These are phyloP conservation scores for Engystomops pustulosus DNA, from an alignment of 2,113 vertebrate species.

Conservation along the genomic window DNA sequence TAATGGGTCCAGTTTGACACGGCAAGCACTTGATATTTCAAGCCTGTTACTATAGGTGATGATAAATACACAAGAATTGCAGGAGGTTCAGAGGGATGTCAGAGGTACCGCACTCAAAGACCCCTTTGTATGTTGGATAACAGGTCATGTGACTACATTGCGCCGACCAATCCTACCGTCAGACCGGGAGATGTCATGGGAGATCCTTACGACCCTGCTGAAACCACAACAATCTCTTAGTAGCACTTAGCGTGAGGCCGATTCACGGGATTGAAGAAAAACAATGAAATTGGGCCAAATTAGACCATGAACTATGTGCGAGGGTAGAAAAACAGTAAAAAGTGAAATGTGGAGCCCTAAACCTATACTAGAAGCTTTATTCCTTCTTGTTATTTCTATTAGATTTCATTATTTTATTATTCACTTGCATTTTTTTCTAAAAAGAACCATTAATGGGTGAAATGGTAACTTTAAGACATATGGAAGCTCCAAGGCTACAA, in stretches of 20 bases:
- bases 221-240: slow-evolving; percentile 74
- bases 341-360: neutral
- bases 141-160: slow-evolving; percentile 63
- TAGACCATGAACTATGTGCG: neutral
- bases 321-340: neutral
- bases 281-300: neutral
- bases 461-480: too few species aligned
- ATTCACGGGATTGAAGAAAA: slow-evolving; percentile 66
- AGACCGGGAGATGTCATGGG: slow-evolving; percentile 67
- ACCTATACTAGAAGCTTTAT: too few species aligned
- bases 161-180: slow-evolving; percentile 69
- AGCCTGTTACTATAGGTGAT: slow-evolving; percentile 75
- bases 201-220: slow-evolving; percentile 70
- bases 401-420: too few species aligned
- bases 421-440: too few species aligned
- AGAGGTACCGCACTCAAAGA: slow-evolving; percentile 65
- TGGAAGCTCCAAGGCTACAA: too few species aligned
- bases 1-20: slow-evolving; percentile 48
- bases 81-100: slow-evolving; percentile 66
- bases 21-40: slow-evolving; percentile 70
- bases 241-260: slow-evolving; percentile 63
- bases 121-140: slow-evolving; percentile 67
- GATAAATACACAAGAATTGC: slow-evolving; percentile 76
- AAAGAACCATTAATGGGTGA: too few species aligned
- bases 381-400: too few species aligned